phyloP scores from a whole-genome alignment of 2,113 vertebrate species.

The Argyrosomus japonicus region DNA sequence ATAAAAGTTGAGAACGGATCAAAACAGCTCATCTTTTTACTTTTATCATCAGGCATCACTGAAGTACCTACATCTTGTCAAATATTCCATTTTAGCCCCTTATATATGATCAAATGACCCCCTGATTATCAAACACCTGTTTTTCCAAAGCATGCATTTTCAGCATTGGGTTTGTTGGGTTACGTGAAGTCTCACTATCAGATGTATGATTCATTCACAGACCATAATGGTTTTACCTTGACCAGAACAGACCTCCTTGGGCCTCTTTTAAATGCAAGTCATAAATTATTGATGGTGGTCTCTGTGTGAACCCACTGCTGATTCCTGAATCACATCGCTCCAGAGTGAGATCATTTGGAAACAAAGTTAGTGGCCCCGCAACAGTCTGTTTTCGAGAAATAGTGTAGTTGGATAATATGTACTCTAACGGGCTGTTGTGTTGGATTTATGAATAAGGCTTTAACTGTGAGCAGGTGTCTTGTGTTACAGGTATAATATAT shows the following conservation, averaged over 20 bases:
- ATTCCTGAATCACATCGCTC: slow-evolving; percentile 50
- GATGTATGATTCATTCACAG: slow-evolving; percentile 27
- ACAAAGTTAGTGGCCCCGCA: slow-evolving; percentile 39
- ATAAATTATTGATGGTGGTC: slow-evolving; percentile 65
- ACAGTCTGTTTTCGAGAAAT: background rate
- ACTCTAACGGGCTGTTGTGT: slow-evolving; percentile 11
- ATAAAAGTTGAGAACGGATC: no score
- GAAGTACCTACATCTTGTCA: background rate
- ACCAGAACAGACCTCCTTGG: slow-evolving; percentile 8
- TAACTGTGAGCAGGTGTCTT: slow-evolving; percentile 64
- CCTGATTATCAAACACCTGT: background rate
- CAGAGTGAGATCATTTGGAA: slow-evolving; percentile 68
- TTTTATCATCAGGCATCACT: background rate
- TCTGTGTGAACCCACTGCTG: slow-evolving; percentile 45
- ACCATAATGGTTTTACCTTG: slow-evolving; percentile 32
- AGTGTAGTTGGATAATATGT: background rate
- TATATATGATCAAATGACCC: background rate
- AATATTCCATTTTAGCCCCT: slow-evolving; percentile 17
- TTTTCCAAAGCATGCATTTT: slow-evolving; percentile 18
- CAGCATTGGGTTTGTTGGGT: background rate
- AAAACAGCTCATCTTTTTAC: background rate
- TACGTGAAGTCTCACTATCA: slow-evolving; percentile 9
- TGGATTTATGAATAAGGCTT: slow-evolving; percentile 60
- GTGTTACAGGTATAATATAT: slow-evolving; percentile 7
- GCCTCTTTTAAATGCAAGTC: slow-evolving; percentile 37